phyloP scores from a whole-genome alignment of 2,888 invertebrate species.

The Hedychridium roseum region DNA sequence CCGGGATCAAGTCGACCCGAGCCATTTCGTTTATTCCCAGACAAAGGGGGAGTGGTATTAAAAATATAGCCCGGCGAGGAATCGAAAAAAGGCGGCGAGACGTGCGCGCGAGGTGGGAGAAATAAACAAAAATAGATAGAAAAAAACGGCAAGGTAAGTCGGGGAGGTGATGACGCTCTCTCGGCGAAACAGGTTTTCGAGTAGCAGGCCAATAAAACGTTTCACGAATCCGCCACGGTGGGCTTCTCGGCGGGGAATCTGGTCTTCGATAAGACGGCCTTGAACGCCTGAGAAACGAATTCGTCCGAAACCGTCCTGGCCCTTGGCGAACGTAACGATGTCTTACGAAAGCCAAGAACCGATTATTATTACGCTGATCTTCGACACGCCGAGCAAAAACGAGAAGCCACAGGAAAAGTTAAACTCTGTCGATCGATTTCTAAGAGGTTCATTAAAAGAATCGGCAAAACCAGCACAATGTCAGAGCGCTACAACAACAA shows the following conservation, averaged over 20 bases:
- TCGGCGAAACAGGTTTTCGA: conserved; percentile 35
- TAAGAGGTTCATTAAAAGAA: no score
- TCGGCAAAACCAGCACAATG: no score
- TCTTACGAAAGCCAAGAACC: no score
- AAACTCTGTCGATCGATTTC: no score
- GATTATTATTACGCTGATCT: no score
- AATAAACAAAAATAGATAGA: neutral
- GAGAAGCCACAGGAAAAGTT: no score
- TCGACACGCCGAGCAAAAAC: no score
- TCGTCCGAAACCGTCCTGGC: neutral
- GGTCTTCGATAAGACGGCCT: conserved; percentile 18
- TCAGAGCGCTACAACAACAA: no score
- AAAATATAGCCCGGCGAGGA: no score
- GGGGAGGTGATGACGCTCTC: conserved; percentile 1
- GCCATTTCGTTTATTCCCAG: no score
- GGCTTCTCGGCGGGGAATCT: neutral
- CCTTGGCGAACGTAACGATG: neutral
- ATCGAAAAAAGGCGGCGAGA: neutral
- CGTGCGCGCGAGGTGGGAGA: neutral
- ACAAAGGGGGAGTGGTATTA: neutral
- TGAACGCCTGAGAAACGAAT: no score
- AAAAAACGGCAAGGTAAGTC: neutral
- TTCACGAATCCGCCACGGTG: conserved; percentile 7
- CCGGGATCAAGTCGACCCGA: no score
- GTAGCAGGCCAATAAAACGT: conserved; percentile 25